phyloP scores from a whole-genome alignment of 1,140 invertebrate genomes.

The Ganaspis sp. region DNA sequence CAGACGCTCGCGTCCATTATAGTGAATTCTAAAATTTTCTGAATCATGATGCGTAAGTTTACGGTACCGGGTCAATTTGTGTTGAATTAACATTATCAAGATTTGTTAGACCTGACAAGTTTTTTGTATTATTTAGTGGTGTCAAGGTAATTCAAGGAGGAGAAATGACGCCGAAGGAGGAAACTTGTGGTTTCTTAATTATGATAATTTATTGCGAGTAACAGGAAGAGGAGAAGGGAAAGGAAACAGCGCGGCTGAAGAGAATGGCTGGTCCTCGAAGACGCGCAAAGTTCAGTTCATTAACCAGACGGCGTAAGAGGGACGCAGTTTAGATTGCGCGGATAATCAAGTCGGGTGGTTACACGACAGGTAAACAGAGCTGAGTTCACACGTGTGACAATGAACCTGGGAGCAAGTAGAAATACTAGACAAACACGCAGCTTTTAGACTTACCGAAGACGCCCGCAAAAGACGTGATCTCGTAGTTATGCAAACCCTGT shows the following conservation, averaged over 20 bases:
- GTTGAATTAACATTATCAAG: too few relatives aligned
- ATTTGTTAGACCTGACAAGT: too few relatives aligned
- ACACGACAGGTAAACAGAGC: constrained; percentile 60
- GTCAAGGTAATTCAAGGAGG: background rate
- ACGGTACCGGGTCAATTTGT: too few relatives aligned
- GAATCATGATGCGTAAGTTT: too few relatives aligned
- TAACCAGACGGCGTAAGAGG: constrained; percentile 56
- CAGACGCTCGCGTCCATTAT: too few relatives aligned
- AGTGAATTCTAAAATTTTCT: too few relatives aligned
- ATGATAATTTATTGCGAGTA: constrained; percentile 27
- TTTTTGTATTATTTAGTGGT: too few relatives aligned
- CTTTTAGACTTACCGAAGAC: constrained; percentile 48
- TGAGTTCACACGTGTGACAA: constrained; percentile 64
- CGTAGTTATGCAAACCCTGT: constrained; percentile 60
- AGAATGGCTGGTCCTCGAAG: constrained; percentile 21
- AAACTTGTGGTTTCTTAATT: constrained; percentile 32
- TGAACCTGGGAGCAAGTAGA: constrained; percentile 59
- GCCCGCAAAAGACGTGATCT: constrained; percentile 59
- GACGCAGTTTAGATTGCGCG: constrained; percentile 45
- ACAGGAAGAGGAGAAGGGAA: constrained; percentile 22
- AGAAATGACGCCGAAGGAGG: too few relatives aligned
- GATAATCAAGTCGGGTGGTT: constrained; percentile 45
- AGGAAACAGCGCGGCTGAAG: constrained; percentile 25
- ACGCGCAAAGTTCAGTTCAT: constrained; percentile 57
- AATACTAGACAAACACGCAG: background rate